These are phyloP conservation scores for Aphelenchoides bicaudatus DNA, from an alignment of 2,888 invertebrate species.

Conservation along the genomic window DNA sequence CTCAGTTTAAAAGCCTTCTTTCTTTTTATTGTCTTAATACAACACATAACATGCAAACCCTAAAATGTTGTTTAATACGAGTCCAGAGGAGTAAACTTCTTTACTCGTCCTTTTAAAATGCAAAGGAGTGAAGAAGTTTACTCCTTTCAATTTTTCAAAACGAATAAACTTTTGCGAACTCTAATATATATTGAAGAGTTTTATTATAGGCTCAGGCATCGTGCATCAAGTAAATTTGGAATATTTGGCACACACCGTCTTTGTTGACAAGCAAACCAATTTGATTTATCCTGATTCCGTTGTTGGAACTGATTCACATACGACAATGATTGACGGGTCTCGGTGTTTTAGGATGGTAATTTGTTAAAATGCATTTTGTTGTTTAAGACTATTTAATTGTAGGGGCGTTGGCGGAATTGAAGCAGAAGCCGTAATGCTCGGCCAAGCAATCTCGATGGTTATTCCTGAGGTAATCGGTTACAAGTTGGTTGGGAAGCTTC, in stretches of 20 bases:
- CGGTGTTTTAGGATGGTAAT: slow-evolving; percentile 84
- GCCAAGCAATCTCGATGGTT: slow-evolving; percentile 93
- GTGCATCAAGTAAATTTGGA: slow-evolving; percentile 92
- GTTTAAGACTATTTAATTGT: slow-evolving; percentile 25
- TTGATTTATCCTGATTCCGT: slow-evolving; percentile 81
- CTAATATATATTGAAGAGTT: no score
- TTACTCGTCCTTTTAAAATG: no score
- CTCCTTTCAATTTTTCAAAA: no score
- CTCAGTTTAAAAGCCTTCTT: no score
- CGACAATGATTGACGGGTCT: slow-evolving; percentile 69
- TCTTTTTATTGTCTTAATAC: no score
- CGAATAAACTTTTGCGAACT: no score
- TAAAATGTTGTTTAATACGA: no score
- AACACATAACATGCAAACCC: no score
- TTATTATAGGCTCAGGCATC: slow-evolving; percentile 94
- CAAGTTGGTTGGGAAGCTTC: slow-evolving; percentile 76
- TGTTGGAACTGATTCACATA: slow-evolving; percentile 97
- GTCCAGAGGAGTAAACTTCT: no score
- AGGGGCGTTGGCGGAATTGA: slow-evolving; percentile 78
- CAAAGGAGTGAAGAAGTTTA: no score
- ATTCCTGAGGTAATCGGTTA: slow-evolving; percentile 93
- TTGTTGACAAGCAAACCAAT: slow-evolving; percentile 16
- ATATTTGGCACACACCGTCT: slow-evolving; percentile 65
- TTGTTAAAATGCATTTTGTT: slow-evolving; percentile 20
- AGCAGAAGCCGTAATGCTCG: slow-evolving; percentile 97